Base-by-base conservation (phyloP, 2,797 vertebrate species). In the Taenioides sp. region DNA sequence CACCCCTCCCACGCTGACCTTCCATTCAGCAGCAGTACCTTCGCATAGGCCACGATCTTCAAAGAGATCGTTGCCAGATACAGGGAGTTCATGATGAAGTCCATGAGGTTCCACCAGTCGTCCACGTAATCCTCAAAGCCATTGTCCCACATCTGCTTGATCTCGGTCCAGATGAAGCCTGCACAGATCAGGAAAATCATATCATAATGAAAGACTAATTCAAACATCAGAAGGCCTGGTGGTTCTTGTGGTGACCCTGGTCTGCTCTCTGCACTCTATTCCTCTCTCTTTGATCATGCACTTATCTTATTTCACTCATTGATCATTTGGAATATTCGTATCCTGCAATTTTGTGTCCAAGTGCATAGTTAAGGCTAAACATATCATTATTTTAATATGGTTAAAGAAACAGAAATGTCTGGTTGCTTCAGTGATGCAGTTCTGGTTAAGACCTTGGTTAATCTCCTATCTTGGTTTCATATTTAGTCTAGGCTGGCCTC, bases 71-170 rank as follows among this genome's bases (percentile, higher is more conserved):
- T 99, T 79, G 97, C 96, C 80, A 99, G 92, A 81, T 99, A 99
- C 79, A 99, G 89, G 52, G 96, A 94, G 86, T 99, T 99, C 97
- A 99, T 99, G 72, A 99, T 96, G 83, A 99, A 99, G 91, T 99
- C 98, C 98, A 99, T 97, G 52, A 99, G 92, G 78, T 99, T 99
- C 98, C 98, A 99, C 98, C 98, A 99, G 62, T 99, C 98, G 22
- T 98, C 95, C 65, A 98, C 90, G 84, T 99, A 99, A 89, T 98
- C 96, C 78, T 98, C 92, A 23, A 99, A 94, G 87, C 98, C 97
- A 5, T 94, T 96, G 68, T 98, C 96, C 98, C 98, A 99, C 97
- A 99, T 99, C 93, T 99, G 98, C 83, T 99, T 99, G 90, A 99
- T 98, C 91, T 99, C 98, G 43, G 95, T 95, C 98, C 98, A 99